These are phyloP conservation scores for Odontophorus gujanensis DNA, from an alignment of 2,113 vertebrate species.

Conservation along the genomic window DNA sequence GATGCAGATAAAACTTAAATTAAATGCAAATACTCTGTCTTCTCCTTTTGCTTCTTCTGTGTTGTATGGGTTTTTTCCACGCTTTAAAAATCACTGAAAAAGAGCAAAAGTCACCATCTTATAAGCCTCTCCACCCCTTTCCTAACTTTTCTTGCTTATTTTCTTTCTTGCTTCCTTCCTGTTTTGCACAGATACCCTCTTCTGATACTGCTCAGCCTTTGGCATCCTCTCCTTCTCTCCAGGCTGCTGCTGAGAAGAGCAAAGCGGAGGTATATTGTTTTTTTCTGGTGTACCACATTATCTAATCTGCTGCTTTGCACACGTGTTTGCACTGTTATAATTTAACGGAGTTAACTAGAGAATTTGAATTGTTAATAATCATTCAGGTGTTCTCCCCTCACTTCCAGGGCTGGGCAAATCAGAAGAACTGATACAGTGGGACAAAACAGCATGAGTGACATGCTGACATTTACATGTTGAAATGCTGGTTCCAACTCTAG, in stretches of 20 bases:
- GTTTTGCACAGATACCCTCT: constrained; percentile 83
- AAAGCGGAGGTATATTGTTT: constrained; percentile 87
- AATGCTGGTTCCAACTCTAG: neutral
- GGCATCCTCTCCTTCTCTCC: constrained; percentile 87
- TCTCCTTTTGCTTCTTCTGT: neutral
- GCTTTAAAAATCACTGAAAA: neutral
- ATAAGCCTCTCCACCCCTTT: neutral
- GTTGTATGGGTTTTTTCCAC: neutral
- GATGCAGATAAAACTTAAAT: neutral
- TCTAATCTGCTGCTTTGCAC: neutral
- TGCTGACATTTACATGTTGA: neutral
- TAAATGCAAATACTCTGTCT: neutral
- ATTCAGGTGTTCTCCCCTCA: neutral
- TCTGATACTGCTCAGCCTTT: constrained; percentile 88
- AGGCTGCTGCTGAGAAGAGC: constrained; percentile 89
- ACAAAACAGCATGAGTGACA: neutral
- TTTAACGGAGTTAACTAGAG: neutral
- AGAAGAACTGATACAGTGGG: neutral
- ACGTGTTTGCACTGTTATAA: neutral
- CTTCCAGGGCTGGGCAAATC: neutral
- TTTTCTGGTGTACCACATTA: constrained; percentile 1
- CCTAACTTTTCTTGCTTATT: constrained; percentile 60
- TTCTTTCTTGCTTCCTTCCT: constrained; percentile 67
- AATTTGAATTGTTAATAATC: neutral
- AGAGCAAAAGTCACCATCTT: neutral